Percentiles rank a stretch among this genome's conserved stretches.
Conservation (phyloP, 2,797 vertebrate genomes). For the Rhodeus uyekii region DNA sequence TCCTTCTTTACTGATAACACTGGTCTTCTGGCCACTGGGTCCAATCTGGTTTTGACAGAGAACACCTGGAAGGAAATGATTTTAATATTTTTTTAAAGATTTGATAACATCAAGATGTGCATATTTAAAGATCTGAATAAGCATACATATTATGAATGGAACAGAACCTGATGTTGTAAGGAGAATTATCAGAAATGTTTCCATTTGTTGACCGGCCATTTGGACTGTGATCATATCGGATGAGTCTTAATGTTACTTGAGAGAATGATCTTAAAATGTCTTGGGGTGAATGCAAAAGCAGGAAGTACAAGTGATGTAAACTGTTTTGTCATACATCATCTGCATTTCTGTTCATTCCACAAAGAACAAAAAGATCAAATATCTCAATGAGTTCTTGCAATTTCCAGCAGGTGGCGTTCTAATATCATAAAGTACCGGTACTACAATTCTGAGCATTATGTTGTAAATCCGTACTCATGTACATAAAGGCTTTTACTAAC, state of each 20-base stretch:
- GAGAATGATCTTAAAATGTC: neutral
- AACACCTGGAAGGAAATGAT: neutral
- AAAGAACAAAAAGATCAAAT: neutral
- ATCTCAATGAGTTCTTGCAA: neutral
- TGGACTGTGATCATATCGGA: neutral
- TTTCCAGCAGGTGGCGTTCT: neutral
- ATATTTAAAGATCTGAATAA: neutral
- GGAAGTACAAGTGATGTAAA: neutral
- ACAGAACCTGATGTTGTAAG: neutral
- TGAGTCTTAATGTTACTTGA: neutral
- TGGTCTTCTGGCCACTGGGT: neutral
- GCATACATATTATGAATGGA: neutral
- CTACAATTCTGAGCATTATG: neutral
- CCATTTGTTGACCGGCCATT: neutral
- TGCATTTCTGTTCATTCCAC: neutral
- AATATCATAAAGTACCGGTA: neutral
- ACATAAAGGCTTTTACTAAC: neutral
- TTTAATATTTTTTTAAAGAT: neutral
- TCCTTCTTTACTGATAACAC: conserved; percentile 23
- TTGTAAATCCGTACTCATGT: neutral
- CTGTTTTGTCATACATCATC: neutral
- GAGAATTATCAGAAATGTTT: neutral
- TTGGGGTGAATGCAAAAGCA: neutral
- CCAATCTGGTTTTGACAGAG: neutral
- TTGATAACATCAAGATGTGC: too few species aligned